phyloP scores from a whole-genome alignment of 2,888 invertebrate species.

The Scrobipalpa atriplicella region DNA sequence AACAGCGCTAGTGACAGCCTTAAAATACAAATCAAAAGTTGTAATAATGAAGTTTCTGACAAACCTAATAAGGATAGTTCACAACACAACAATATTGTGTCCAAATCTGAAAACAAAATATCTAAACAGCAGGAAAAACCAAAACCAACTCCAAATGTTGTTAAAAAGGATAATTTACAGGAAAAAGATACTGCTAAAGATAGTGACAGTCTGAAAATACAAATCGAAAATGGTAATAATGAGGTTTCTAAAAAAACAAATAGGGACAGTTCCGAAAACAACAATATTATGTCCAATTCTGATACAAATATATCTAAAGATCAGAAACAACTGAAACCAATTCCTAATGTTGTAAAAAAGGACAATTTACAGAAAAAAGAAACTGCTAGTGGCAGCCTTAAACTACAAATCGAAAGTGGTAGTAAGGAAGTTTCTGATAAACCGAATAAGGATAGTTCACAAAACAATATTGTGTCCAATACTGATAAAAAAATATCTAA shows the following conservation, averaged over 20 bases:
- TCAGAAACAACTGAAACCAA: too few relatives aligned
- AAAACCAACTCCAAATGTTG: too few relatives aligned
- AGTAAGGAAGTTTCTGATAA: background rate
- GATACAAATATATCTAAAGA: background rate
- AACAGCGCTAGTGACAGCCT: background rate
- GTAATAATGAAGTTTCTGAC: too few relatives aligned
- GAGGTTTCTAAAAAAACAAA: background rate
- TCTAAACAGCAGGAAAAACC: too few relatives aligned
- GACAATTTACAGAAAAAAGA: background rate
- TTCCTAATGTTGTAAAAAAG: too few relatives aligned
- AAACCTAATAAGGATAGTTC: too few relatives aligned
- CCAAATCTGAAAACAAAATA: too few relatives aligned
- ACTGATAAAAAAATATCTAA: background rate
- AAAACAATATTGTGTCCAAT: background rate
- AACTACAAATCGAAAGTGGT: background rate
- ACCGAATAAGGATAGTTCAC: background rate
- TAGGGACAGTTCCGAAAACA: background rate
- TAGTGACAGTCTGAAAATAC: background rate
- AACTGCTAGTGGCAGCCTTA: background rate
- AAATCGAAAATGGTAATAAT: background rate
- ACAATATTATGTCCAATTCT: background rate
- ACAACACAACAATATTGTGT: too few relatives aligned
- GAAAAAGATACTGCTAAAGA: too few relatives aligned
- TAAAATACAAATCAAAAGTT: too few relatives aligned
- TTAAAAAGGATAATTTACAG: too few relatives aligned